Percentiles rank a stretch among this genome's conserved stretches.
Evolutionary conservation across 2,888 invertebrate genomes (phyloP).

Genomic region (Augiades crinisus): DNA sequence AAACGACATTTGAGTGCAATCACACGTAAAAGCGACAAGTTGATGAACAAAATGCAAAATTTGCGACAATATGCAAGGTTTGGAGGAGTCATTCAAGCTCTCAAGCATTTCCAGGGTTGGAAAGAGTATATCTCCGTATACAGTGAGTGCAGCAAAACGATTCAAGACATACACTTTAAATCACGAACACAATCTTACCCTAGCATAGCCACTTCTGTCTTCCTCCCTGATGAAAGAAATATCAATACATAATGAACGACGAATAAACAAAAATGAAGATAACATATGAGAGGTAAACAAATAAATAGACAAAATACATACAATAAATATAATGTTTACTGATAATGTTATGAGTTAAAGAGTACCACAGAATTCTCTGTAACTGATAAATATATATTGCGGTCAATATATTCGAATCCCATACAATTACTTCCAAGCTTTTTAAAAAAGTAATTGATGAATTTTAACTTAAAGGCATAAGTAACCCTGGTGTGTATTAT

Average conservation of each 20-base stretch:
- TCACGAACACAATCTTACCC: conserved; percentile 78
- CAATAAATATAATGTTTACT: conserved; percentile 31
- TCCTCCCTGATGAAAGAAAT: conserved; percentile 82
- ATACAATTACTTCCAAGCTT: no score
- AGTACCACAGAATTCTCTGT: no score
- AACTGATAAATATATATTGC: no score
- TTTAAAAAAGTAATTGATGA: no score
- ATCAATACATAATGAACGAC: conserved; percentile 48
- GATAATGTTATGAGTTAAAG: no score
- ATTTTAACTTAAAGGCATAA: no score
- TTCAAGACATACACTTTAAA: conserved; percentile 67
- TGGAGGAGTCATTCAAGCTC: conserved; percentile 47
- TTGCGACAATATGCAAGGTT: conserved; percentile 37
- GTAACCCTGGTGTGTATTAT: no score
- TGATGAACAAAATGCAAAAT: conserved; percentile 53
- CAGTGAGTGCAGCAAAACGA: conserved; percentile 54
- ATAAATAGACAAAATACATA: conserved; percentile 33
- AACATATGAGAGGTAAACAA: conserved; percentile 3
- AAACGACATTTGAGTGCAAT: conserved; percentile 43
- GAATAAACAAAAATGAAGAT: conserved; percentile 41
- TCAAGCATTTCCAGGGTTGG: conserved; percentile 42
- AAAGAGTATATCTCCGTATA: conserved; percentile 36
- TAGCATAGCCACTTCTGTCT: conserved; percentile 80
- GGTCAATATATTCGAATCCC: no score
- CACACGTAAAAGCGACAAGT: conserved; percentile 56